Base-by-base conservation (phyloP, 2,888 invertebrate genomes). In the Hypsopygia costalis region DNA sequence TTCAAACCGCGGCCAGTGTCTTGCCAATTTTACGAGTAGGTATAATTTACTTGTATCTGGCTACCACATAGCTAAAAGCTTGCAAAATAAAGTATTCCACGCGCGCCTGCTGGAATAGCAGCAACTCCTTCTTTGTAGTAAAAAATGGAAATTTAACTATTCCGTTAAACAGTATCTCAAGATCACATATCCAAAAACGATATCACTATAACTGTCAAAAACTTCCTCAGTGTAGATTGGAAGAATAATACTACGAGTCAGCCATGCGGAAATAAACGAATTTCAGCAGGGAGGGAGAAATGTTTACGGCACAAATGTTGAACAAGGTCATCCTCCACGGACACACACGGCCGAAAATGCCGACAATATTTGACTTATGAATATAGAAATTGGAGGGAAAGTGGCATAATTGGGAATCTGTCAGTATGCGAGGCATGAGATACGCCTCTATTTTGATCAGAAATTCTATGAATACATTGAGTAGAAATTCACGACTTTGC, bases 401-500 rank as follows among this genome's bases (percentile, higher is more conserved):
- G 11, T 4, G 10, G 27, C 11, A 27, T 12, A 12, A 34, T 34
- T 34, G 2, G 27, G 11, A 27, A 27, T 22, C 11, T 34, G 27
- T 22, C 22, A 1, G 8, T 4, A 9, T 22, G 27, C 25, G 6
- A 1, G 6, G 3, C 22, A 25, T 25, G 27, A 34, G 7, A 5
- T 34, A 11, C 22, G 25, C 1, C 1, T 6, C 11, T 34, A 22
- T 12, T 11, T 8, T 25, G 11, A 34, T 34, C 27, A 27, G 27
- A 11, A 22, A 27, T 34, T 34, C 34, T 11, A 34, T 34, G 34
- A 34, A 34, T 34, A 34, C 22, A 25, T 34, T 34, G 25, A 11
- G 1, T 16, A 11, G 16, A 27, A 12, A 7, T 34, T 25, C 25
- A 3, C 7, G n/a, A 9, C 5, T 21, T 34, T 22, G 34, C 21